Evolutionary conservation across 1,140 invertebrate genomes (phyloP), one percentile per base, ranked within the genome.

Genomic region (Octopus bimaculoides): DNA sequence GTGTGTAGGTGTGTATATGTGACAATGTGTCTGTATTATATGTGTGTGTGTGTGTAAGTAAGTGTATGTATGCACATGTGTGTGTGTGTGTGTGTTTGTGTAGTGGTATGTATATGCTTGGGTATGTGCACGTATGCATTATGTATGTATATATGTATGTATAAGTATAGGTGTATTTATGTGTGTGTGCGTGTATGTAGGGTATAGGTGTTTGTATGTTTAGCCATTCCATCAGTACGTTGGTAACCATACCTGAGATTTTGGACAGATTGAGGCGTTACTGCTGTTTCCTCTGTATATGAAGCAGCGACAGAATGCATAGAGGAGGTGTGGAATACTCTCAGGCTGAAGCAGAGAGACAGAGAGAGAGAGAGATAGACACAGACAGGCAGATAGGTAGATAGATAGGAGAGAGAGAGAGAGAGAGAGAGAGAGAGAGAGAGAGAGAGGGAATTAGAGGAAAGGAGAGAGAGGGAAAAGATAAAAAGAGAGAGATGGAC

Each of bases 231-330:
- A 41, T 41, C 26, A 41, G 26, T 41, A 41, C 26, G 26, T 41
- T 41, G 26, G 26, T 41, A 41, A 41, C 26, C 66, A n/a, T 53
- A 75, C 74, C 74, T 75, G 52, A 75, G 74, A 53, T 75, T 53
- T 75, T 53, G 74, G 52, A 75, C 74, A 17, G 74, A 75, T 75
- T 53, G 20, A 5, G 74, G 26, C 20, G 41, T 41, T 5, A 75
- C 74, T 9, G 74, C 52, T 75, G 74, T 75, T 52, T 75, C 74
- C 52, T 75, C 74, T 75, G 74, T 52, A 14, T 53, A 75, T 75
- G 74, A 75, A 26, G 41, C 74, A 41, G 74, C 5, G 12, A 75
- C 41, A 41, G 74, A 75, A 75, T 75, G 74, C 52, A 53, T 52
- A 52, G 74, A 75, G 52, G 41, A 52, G 12, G 74, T 14, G 9